Base-by-base conservation (phyloP, 2,888 invertebrate species). In the Pilophorus perplexus region DNA sequence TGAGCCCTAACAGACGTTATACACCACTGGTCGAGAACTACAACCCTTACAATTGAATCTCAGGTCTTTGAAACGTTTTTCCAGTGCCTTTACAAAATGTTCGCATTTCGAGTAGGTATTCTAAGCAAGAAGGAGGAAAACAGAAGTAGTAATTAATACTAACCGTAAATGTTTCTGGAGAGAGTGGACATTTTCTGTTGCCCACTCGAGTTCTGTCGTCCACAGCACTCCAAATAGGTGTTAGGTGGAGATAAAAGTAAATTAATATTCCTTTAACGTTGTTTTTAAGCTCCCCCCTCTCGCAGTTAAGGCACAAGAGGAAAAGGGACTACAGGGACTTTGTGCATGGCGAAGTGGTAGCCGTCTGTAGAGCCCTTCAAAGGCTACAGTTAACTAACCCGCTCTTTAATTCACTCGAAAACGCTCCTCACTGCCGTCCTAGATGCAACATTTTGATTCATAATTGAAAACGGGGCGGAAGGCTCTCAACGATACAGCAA, bases 191-290 rank as follows among this genome's bases (percentile, higher is more conserved):
- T n/a, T n/a, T n/a, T n/a, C n/a, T n/a, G n/a, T n/a, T n/a, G n/a
- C n/a, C n/a, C n/a, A n/a, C n/a, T n/a, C n/a, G n/a, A n/a, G n/a
- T n/a, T 33, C 33, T 33, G 33, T 33, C 6, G 33, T 33, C 6
- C 33, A 8, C 33, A 8, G 33, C 6, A 33, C 33, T 33, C 33
- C 33, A 33, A 12, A 33, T 6, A 8, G 33, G 33, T 52, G 52
- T 52, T 28, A 25, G 52, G 27, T 18, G 16, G 52, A 16, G 52
- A 20, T 52, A 16, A 52, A 28, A 52, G 52, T 16, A 28, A 52
- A 52, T 52, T 52, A 52, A 52, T 52, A 52, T 52, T 52, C 52
- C 52, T 52, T 52, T 28, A 52, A 18, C 25, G 52, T 28, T 52
- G 16, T 52, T 52, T 52, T 52, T 18, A 16, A 18, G 2, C 50